Base-by-base conservation (phyloP, 1,140 invertebrate species). In the Copidosoma floridanum region DNA sequence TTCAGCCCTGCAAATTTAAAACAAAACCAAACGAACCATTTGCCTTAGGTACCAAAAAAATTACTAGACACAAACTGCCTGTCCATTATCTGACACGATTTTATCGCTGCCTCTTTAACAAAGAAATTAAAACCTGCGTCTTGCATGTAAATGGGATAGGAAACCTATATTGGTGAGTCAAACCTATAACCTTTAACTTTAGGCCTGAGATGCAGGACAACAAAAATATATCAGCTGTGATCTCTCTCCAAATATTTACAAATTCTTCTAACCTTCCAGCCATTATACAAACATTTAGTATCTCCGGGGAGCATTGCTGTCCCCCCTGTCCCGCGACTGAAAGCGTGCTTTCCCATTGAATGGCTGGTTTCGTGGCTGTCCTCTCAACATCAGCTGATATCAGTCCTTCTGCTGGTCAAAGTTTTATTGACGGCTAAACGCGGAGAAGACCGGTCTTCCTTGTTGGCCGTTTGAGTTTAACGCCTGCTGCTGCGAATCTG, bases 191-290 rank as follows among this genome's bases (percentile, higher is more conserved):
- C 29, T 40, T 32, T n/a, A 69, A 57, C 59, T 64, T 67, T 37
- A 60, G 54, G 3, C 65, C 62, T 11, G 11, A 50, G n/a, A 66
- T 47, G 32, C 56, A 63, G 44, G 51, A 11, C 11, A 66, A 46
- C 14, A 66, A 43, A 50, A 64, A 64, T 18, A 48, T 47, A n/a
- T n/a, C 51, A 24, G 54, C 50, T 0, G 64, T 63, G 16, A 65
- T 64, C 32, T 60, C 40, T 57, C 55, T 35, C 62, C 64, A 68
- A 8, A 43, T n/a, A 14, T 48, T 48, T n/a, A 57, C 37, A 57
- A 66, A 68, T 20, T 50, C 10, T 51, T 57, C 65, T 61, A 68
- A 52, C 41, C 12, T n/a, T n/a, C n/a, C n/a, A n/a, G n/a, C n/a
- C n/a, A n/a, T n/a, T n/a, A n/a, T n/a, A n/a, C n/a, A n/a, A n/a